Conservation (phyloP, 1,140 invertebrate species). For the Drosophila chauvacae region DNA sequence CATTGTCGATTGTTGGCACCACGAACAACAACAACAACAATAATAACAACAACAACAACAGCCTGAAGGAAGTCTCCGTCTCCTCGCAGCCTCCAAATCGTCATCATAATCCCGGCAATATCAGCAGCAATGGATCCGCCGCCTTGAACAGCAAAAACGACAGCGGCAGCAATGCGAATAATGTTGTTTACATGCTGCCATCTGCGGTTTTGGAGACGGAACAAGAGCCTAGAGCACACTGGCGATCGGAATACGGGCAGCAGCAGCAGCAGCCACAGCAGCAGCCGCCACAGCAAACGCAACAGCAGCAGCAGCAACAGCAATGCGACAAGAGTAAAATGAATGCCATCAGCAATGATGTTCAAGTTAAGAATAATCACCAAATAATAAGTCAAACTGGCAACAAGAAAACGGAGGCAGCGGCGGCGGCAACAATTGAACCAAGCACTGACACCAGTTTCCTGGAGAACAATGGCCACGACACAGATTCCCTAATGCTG, state of each 20-base stretch:
- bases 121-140: slow-evolving; percentile 32
- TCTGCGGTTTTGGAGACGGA: slow-evolving; percentile 45
- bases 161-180: slow-evolving; percentile 29
- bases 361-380: slow-evolving; percentile 55
- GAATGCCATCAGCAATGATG: slow-evolving; percentile 52
- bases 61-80: slow-evolving; percentile 55
- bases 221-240: slow-evolving; percentile 41
- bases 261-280: slow-evolving; percentile 31
- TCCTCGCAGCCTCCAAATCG: slow-evolving; percentile 46
- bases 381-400: slow-evolving; percentile 46
- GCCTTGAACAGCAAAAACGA: slow-evolving; percentile 18
- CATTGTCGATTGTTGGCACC: slow-evolving; percentile 50
- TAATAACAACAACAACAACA: slow-evolving; percentile 36
- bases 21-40: slow-evolving; percentile 44
- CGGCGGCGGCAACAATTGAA: background rate
- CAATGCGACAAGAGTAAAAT: slow-evolving; percentile 33
- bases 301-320: slow-evolving; percentile 40
- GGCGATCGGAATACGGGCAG: slow-evolving; percentile 60
- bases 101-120: slow-evolving; percentile 34
- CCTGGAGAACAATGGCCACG: slow-evolving; percentile 43
- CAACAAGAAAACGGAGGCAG: slow-evolving; percentile 45
- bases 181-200: slow-evolving; percentile 51
- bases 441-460: slow-evolving; percentile 16
- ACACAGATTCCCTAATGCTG: slow-evolving; percentile 37
- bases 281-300: slow-evolving; percentile 12